Conservation (phyloP, 37 sponge, comb jelly and placozoan genomes). For the Geodia barretti region DNA sequence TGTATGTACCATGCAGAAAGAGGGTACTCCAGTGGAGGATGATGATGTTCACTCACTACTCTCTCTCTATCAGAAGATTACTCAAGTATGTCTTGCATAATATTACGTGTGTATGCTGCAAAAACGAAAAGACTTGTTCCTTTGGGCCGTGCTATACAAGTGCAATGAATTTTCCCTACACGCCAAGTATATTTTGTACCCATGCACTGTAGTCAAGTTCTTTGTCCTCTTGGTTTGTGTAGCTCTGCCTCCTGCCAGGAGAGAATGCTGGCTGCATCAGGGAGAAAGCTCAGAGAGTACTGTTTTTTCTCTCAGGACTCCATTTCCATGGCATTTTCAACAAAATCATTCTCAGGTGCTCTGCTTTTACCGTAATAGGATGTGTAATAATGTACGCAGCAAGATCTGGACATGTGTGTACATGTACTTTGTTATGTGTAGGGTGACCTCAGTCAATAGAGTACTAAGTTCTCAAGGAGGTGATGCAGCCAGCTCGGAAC, state of each 20-base stretch:
- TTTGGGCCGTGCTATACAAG: neutral
- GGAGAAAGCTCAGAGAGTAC: constrained; percentile 37
- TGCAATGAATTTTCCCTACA: no score
- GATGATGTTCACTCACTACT: constrained; percentile 61
- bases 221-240: neutral
- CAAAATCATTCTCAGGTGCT: constrained; percentile 68
- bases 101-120: neutral
- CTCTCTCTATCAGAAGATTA: constrained; percentile 56
- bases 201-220: neutral
- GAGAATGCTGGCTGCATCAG: constrained; percentile 12
- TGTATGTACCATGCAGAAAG: neutral
- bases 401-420: neutral
- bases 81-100: constrained; percentile 27
- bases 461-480: neutral
- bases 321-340: constrained; percentile 84
- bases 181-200: neutral
- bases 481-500: neutral
- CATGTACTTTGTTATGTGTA: constrained; percentile 10
- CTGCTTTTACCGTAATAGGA: neutral
- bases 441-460: constrained; percentile 64
- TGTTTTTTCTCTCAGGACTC: constrained; percentile 69
- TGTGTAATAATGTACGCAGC: neutral
- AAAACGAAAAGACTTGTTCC: neutral
- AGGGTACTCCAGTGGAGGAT: constrained; percentile 17
- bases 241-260: constrained; percentile 58